Conservation (phyloP, 2,113 vertebrate genomes). For the Corythaeola cristata region DNA sequence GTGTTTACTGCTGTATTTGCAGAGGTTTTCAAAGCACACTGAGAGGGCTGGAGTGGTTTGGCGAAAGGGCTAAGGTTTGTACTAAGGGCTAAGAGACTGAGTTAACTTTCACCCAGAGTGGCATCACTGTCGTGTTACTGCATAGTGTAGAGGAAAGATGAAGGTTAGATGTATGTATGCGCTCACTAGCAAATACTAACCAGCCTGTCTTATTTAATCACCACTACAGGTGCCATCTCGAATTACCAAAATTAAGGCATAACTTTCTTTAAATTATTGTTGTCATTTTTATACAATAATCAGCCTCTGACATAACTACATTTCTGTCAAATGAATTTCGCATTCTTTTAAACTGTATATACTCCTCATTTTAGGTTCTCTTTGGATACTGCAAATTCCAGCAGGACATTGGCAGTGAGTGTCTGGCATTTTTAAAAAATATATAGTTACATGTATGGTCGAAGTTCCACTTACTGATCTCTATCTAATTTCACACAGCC, state of each 20-base stretch:
- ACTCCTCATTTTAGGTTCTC: background rate
- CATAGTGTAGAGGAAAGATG: background rate
- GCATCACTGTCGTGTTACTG: background rate
- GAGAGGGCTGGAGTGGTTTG: background rate
- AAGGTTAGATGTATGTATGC: background rate
- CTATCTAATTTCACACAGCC: background rate
- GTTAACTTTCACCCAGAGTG: background rate
- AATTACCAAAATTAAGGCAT: background rate
- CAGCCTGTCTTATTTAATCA: background rate
- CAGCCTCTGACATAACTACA: background rate
- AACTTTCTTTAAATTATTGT: background rate
- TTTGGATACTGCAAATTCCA: background rate
- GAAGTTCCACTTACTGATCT: background rate
- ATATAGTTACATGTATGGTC: background rate
- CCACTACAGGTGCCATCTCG: background rate
- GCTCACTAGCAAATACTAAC: background rate
- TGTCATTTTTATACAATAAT: background rate
- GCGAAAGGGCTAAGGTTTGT: background rate
- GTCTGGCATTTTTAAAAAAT: background rate
- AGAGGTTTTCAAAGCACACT: background rate
- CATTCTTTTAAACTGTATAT: background rate
- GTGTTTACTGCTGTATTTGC: background rate
- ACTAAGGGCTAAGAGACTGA: background rate
- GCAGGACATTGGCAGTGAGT: background rate
- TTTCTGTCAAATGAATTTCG: background rate